A percentile compares a stretch with the other conserved stretches of the same genome.
Evolutionary conservation across 1,140 invertebrate species (phyloP).

Genomic region (Batillaria attramentaria): DNA sequence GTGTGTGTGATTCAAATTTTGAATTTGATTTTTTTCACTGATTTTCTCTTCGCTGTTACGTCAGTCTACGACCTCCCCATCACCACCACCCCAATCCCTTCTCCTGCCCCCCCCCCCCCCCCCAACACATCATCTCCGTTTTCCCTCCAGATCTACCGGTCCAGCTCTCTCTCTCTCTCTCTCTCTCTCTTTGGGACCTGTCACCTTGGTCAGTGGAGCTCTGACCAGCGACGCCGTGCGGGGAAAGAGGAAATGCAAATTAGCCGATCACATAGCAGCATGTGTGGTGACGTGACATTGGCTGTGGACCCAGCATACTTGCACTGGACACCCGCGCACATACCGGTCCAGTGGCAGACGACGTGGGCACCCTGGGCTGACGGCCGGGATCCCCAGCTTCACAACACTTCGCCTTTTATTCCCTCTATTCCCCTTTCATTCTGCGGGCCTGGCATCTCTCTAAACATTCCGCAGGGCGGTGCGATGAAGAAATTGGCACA

Average conservation of each 20-base stretch:
- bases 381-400: background rate
- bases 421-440: no score
- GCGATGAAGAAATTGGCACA: no score
- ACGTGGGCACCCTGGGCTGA: background rate
- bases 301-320: background rate
- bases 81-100: background rate
- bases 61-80: background rate
- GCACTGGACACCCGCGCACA: constrained; percentile 6
- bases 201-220: background rate
- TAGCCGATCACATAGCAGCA: constrained; percentile 5
- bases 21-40: no score
- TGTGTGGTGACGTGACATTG: background rate
- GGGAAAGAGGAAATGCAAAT: constrained; percentile 8
- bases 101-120: background rate
- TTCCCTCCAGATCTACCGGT: background rate
- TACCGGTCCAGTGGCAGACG: background rate
- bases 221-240: background rate
- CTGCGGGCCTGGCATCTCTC: background rate
- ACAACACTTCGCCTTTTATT: constrained; percentile 9
- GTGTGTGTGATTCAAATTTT: no score
- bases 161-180: background rate
- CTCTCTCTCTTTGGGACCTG: background rate
- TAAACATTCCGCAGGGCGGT: background rate
- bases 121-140: background rate
- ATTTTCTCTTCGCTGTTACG: no score